Evolutionary conservation across 2,797 vertebrate species (phyloP).

Genomic region (Mus caroli): DNA sequence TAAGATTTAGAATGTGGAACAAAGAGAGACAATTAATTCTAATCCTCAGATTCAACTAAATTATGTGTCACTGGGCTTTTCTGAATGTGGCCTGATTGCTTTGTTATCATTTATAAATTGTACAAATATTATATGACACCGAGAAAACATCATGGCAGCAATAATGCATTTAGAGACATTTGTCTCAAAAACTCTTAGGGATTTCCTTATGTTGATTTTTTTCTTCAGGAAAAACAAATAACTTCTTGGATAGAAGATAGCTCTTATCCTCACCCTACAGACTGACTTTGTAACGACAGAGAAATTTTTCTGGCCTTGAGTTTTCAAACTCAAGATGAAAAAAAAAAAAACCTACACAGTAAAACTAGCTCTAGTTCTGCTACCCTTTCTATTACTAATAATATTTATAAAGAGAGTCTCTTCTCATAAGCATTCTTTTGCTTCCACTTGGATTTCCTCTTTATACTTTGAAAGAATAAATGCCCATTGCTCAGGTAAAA

Average conservation of each 20-base stretch:
- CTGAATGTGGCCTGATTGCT: slow-evolving; percentile 90
- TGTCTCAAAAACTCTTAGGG: slow-evolving; percentile 77
- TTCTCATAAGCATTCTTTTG: neutral
- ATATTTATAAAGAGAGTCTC: neutral
- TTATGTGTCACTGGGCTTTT: slow-evolving; percentile 90
- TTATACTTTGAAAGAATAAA: slow-evolving; percentile 16
- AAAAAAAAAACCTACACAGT: neutral
- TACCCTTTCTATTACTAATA: neutral
- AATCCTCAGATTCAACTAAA: slow-evolving; percentile 90
- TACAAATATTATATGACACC: slow-evolving; percentile 87
- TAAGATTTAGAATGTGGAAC: slow-evolving; percentile 94
- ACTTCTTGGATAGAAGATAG: slow-evolving; percentile 59
- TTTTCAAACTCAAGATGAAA: slow-evolving; percentile 31
- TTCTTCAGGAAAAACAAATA: slow-evolving; percentile 72
- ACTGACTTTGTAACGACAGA: slow-evolving; percentile 8
- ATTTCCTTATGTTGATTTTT: slow-evolving; percentile 76
- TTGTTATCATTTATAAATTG: slow-evolving; percentile 91
- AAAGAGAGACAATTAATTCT: slow-evolving; percentile 93
- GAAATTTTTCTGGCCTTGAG: slow-evolving; percentile 46
- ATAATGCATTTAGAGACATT: slow-evolving; percentile 83
- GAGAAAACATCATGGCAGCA: slow-evolving; percentile 80
- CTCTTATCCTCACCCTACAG: neutral
- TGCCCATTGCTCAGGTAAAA: neutral
- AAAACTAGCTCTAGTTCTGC: slow-evolving; percentile 61
- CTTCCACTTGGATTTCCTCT: neutral